Conservation (phyloP, 2,113 vertebrate genomes). For the Psilopogon haemacephalus region DNA sequence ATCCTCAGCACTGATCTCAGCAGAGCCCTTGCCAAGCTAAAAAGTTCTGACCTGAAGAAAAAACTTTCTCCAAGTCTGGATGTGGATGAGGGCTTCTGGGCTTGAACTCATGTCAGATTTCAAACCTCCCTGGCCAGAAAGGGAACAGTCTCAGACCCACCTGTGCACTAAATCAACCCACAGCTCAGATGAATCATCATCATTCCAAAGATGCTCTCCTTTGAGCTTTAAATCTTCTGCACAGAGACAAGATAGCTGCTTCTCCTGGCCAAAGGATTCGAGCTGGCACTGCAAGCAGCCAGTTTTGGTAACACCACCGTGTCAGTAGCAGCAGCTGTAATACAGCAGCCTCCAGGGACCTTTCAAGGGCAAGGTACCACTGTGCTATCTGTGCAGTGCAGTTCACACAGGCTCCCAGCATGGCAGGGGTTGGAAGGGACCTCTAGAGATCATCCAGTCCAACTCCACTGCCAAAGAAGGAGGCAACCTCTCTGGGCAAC, state of each 20-base stretch:
- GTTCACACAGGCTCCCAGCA: neutral
- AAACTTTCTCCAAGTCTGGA: conserved; percentile 28
- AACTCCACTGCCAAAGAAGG: no score
- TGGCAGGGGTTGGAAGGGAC: no score
- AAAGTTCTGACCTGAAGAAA: conserved; percentile 33
- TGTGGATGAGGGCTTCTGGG: neutral
- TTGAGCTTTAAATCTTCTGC: neutral
- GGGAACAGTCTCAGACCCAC: neutral
- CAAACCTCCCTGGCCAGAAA: neutral
- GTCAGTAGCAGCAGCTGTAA: neutral
- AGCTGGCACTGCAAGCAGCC: neutral
- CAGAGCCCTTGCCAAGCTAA: neutral
- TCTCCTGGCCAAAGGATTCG: neutral
- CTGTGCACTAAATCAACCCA: neutral
- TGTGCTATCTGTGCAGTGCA: rapidly evolving
- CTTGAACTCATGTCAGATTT: neutral
- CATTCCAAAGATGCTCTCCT: neutral
- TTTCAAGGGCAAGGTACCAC: neutral
- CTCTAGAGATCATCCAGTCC: no score
- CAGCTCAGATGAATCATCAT: neutral
- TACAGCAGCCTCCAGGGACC: neutral
- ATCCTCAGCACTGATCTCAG: conserved; percentile 31
- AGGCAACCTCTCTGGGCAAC: no score
- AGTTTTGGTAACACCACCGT: neutral
- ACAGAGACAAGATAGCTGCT: neutral